Evolutionary conservation across 1,140 invertebrate genomes (phyloP), one percentile per base, ranked within the genome.

Genomic region (Bombus terrestris): DNA sequence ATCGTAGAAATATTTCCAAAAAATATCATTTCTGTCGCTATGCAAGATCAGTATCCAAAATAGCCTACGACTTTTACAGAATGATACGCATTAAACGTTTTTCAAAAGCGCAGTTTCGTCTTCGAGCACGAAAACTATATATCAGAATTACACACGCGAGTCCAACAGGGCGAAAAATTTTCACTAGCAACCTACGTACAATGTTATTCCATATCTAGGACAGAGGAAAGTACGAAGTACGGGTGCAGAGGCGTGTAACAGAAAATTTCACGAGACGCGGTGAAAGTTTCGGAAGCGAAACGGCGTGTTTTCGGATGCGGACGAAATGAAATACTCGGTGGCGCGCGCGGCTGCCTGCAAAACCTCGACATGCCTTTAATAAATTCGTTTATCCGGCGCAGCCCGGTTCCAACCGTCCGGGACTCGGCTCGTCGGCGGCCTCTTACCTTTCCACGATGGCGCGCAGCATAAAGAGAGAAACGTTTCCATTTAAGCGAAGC

Each of bases 401-500:
- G 75, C 80, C 12, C 10, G 59, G 66, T 86, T 81, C 73, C 85
- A 69, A 41, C 71, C 59, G 25, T 15, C 4, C 22, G 32, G n/a
- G 6, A n/a, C 59, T 28, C 1, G 39, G 6, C 37, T 37, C 32
- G 66, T 41, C 66, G 59, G 73, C 53, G 59, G 18, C 79, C 86
- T 91, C 89, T 91, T 87, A 87, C 88, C 90, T 88, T 78, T 85
- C 86, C 78, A 69, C 87, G 86, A 84, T 53, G 85, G 64, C 86
- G 64, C 88, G 22, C 74, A 71, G 71, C 86, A 86, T 86, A 88
- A 92, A 92, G 83, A 91, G 91, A 90, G 87, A 90, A 92, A 90
- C 89, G 90, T 91, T 92, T 87, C 87, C 89, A 91, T 92, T 92
- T 92, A 92, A 92, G 79, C 91, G 90, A 90, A 90, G 91, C 91